Percentiles rank a stretch among this genome's conserved stretches.
These are phyloP conservation scores for Ichneumoninae sp. DNA, from an alignment of 2,888 invertebrate genomes.

Conservation along the genomic window DNA sequence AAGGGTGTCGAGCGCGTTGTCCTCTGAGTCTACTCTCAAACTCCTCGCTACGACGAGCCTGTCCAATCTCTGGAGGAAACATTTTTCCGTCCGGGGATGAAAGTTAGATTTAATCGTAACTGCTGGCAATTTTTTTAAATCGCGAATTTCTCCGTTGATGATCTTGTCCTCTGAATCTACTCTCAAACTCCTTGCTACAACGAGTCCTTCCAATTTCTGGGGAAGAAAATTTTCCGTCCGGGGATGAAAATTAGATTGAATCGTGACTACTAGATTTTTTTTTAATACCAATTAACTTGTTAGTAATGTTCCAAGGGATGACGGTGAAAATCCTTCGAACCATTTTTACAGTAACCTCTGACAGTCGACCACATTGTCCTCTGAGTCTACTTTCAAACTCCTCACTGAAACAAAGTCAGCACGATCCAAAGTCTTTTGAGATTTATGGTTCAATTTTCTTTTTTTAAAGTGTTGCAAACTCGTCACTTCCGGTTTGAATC, in stretches of 20 bases:
- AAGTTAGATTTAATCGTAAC: neutral
- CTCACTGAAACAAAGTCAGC: too few relatives aligned
- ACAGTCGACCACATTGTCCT: too few relatives aligned
- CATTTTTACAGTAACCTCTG: too few relatives aligned
- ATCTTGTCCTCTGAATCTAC: neutral
- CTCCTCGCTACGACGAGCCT: slow-evolving; percentile 4
- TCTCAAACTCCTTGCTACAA: neutral
- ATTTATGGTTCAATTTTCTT: neutral
- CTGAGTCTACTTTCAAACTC: too few relatives aligned
- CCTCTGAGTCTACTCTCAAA: neutral
- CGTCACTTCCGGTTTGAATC: neutral
- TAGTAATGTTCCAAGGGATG: too few relatives aligned
- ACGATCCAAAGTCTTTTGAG: neutral
- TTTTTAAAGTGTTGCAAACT: neutral
- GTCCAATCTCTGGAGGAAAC: neutral
- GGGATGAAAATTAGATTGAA: too few relatives aligned
- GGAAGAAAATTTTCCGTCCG: too few relatives aligned
- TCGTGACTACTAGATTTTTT: neutral
- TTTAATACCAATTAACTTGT: neutral
- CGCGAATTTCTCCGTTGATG: too few relatives aligned
- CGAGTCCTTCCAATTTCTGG: neutral
- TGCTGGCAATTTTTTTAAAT: neutral
- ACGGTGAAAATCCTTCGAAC: too few relatives aligned
- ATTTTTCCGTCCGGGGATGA: neutral
- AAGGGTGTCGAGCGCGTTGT: slow-evolving; percentile 53